Base-by-base conservation (phyloP, 2,888 invertebrate species). In the Halictus ligatus region DNA sequence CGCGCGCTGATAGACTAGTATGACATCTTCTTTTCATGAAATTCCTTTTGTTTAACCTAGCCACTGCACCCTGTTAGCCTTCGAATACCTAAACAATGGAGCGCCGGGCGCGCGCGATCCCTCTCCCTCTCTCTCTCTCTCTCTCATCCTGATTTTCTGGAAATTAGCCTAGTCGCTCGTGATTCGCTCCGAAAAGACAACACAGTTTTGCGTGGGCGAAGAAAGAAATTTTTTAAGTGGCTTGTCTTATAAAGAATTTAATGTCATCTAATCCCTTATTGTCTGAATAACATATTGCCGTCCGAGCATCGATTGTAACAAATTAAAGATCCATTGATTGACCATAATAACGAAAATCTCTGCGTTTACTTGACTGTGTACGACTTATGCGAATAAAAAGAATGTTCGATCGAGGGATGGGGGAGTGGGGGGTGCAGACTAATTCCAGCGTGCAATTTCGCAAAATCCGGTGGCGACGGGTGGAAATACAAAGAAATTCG, bases 1-100 rank as follows among this genome's bases (percentile, higher is more conserved):
- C 86, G 88, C 90, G 85, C 78, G 58, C 72, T 75, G 72, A 73
- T 50, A 81, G 75, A 15, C 58, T 10, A 18, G 40, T 48, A 40
- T 60, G 71, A 75, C 80, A 48, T 83, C 48, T 74, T 73, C 81
- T 60, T 48, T 58, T 78, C 78, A 13, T 72, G 48, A 50, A 81
- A 43, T 21, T 15, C 29, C 40, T 43, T 69, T 69, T 54, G 40
- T 43, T 69, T 69, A 69, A 69, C 35, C 69, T 69, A 40, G 64
- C 64, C 64, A 7, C 64, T 64, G 64, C n/a, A n/a, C 64, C 64
- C 64, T 64, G 64, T 64, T 64, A 64, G 64, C 64, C 64, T 29
- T 29, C 64, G 29, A 29, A 64, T 64, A 29, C 64, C 64, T 64
- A 64, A 64, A 64, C 64, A 29, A 64, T 64, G 64, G 64, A 64